Conservation (phyloP, 2,113 vertebrate species). For the Semicossyphus pulcher region DNA sequence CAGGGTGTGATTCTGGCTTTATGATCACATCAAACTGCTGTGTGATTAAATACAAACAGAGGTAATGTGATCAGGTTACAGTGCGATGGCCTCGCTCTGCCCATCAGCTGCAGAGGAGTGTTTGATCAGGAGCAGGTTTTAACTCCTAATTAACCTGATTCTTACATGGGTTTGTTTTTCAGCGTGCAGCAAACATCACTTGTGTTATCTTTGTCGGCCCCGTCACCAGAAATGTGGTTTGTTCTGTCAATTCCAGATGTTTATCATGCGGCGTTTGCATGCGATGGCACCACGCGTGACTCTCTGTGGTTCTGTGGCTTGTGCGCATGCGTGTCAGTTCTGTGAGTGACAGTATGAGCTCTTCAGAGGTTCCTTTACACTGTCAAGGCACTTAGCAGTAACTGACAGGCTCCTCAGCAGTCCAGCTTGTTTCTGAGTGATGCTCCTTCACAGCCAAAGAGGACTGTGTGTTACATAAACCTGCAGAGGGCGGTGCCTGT, state of each 20-base stretch:
- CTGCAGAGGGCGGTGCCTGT: not conserved
- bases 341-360: not conserved
- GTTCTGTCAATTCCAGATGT: constrained; percentile 34
- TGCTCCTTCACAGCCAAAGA: not conserved
- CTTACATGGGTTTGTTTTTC: not conserved
- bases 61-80: not conserved
- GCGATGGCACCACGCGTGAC: not conserved
- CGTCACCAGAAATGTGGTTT: constrained; percentile 30
- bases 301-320: not conserved
- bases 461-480: not conserved
- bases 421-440: not conserved
- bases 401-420: not conserved
- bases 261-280: constrained; percentile 40
- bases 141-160: not conserved
- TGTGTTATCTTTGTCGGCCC: not conserved
- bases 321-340: not conserved
- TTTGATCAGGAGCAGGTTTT: not conserved
- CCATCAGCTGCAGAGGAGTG: not conserved
- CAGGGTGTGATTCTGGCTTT: not conserved
- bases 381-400: not conserved
- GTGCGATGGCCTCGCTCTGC: no score
- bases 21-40: constrained; percentile 1
- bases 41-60: not conserved
- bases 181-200: not conserved
- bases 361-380: not conserved